Base-by-base conservation (phyloP, 2,797 vertebrate species). In the Pseudotriccus pelzelni region DNA sequence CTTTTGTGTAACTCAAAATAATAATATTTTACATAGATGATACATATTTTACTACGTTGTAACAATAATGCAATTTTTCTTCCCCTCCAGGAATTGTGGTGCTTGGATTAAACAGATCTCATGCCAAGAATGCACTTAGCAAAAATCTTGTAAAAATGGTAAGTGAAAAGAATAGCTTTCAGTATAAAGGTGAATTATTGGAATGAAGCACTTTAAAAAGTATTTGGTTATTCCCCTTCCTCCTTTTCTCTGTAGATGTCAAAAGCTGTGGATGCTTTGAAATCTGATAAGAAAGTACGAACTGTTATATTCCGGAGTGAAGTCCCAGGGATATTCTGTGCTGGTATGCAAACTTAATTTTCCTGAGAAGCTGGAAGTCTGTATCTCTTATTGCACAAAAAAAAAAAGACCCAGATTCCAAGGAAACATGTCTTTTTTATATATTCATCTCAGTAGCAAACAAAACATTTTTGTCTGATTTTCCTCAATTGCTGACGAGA, bases 321-420 rank as follows among this genome's bases (percentile, higher is more conserved):
- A 97, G 99, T 99, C 82, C 99, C 99, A 49, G 99, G 99, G 86
- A 97, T 99, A 96, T 99, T 99, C 98, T 99, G 99, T 98, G 99
- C 99, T 98, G 99, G 99, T 99, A 98, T 94, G 98, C 96, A 97
- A 97, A 95, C 87, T 96, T 94, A 66, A 84, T 96, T 95, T 96
- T 97, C 79, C 76, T 96, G 72, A 90, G 67, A 92, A 89, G 52
- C 66, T 96, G 89, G 44, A 96, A 94, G 90, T 85, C 36, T 22
- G 1, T 87, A 46, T 87, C 32, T 92, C 6, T 37, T 74, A 21
- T n/a, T 79, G 64, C 59, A 58, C 41, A 7, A 46, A 55, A 27
- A 58, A 37, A 41, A 34, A 77, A 36, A 3, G 3, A 2, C 76
- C 72, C 52, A 22, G 90, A 96, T 96, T 96, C 62, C 66, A 79